Evolutionary conservation across 2,888 invertebrate genomes (phyloP), one percentile per base, ranked within the genome.

Genomic region (Zaprionus bogoriensis): DNA sequence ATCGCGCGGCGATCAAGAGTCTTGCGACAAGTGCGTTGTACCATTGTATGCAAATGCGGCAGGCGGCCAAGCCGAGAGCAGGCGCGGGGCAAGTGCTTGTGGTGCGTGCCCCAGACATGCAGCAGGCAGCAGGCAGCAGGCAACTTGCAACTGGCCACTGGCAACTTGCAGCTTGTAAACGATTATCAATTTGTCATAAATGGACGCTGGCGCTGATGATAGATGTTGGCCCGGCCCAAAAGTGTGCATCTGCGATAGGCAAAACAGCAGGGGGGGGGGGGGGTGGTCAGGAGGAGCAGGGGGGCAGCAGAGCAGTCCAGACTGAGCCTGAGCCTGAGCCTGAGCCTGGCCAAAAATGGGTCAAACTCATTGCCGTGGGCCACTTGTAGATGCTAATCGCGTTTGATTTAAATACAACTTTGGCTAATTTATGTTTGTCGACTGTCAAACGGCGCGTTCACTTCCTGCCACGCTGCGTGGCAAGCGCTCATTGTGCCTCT

Each of bases 141-240:
- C 44, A 47, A 67, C 45, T 45, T 2, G 28, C 44, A 25, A 52
- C 51, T 38, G 38, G 20, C 7, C 12, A 51, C 52, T 44, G 2
- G 30, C 25, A 30, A 52, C 54, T 57, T n/a, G 70, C 53, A 64
- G 48, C 65, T 79, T 80, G 80, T 85, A 44, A 79, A 41, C 76
- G 87, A 84, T 87, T 87, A 82, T 87, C 87, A 82, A 82, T 82
- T 82, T 82, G 81, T 82, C 82, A 87, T 87, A 82, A 82, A 82
- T 82, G 82, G 82, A 63, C 61, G 42, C 28, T 6, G 10, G 6
- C 2, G 55, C 41, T 52, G 61, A 54, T 76, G 77, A 85, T 82
- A 85, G 79, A 82, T 78, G 79, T 67, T 82, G 61, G 46, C 61
- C 61, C 38, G 65, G 64, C 65, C 75, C 74, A 85, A 80, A 85